Percentiles rank a stretch among this genome's conserved stretches.
Evolutionary conservation across 2,888 invertebrate genomes (phyloP).

Genomic region (Drosophila barbarae): DNA sequence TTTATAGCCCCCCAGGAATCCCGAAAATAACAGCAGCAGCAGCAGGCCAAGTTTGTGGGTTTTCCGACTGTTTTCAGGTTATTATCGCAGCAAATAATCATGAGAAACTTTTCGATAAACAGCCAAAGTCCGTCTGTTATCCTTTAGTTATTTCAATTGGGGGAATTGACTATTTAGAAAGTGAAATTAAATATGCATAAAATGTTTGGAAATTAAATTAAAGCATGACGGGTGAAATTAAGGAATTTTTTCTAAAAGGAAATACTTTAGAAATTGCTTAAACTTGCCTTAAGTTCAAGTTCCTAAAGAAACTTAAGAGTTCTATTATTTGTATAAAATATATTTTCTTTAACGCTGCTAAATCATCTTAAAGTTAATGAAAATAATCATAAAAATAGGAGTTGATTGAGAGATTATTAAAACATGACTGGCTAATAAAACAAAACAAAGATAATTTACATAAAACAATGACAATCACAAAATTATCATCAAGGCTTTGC

Average conservation of each 20-base stretch:
- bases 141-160: not conserved
- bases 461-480: not conserved
- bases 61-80: not conserved
- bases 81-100: conserved; percentile 17
- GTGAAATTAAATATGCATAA: not conserved
- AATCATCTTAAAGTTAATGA: no score
- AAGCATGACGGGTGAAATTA: not conserved
- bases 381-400: not conserved
- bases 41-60: conserved; percentile 9
- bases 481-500: not conserved
- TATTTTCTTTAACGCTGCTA: no score
- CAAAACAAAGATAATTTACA: not conserved
- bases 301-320: not conserved
- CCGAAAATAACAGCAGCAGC: conserved; percentile 11
- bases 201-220: not conserved
- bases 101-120: conserved; percentile 1
- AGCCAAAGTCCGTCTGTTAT: not conserved
- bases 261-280: no score
- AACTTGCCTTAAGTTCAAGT: no score
- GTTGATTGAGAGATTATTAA: not conserved
- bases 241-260: no score
- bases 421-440: not conserved
- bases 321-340: no score
- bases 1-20: conserved; percentile 33
- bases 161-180: not conserved